Conservation (phyloP, 2,113 vertebrate species). For the Ochotona princeps region DNA sequence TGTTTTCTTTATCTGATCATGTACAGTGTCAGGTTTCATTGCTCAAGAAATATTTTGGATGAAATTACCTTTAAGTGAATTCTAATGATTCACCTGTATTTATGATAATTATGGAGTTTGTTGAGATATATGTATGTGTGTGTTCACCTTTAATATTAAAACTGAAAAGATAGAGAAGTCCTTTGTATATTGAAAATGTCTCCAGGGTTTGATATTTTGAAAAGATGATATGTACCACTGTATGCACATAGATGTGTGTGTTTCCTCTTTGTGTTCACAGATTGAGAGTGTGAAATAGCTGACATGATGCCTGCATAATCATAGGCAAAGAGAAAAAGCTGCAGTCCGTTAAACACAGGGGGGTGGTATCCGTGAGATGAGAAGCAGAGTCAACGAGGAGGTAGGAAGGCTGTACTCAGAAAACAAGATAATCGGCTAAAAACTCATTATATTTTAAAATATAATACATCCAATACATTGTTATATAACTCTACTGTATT, state of each 20-base stretch:
- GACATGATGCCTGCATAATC: background rate
- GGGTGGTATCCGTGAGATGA: background rate
- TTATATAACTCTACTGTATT: conserved; percentile 64
- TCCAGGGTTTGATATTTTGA: background rate
- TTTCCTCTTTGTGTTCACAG: background rate
- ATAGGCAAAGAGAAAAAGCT: background rate
- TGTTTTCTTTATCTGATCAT: background rate
- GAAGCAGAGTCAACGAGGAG: background rate
- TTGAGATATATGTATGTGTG: background rate
- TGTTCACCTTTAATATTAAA: background rate
- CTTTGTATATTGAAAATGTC: background rate
- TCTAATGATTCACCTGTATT: background rate
- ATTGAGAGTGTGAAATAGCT: background rate
- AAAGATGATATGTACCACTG: background rate
- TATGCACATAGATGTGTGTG: background rate
- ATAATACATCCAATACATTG: conserved; percentile 13
- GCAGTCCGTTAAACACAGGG: background rate
- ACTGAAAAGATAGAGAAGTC: conserved; percentile 8
- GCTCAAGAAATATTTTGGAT: conserved; percentile 13
- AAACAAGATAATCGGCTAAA: conserved; percentile 17
- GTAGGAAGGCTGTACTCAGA: background rate
- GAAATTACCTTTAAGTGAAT: background rate
- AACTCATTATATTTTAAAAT: conserved; percentile 27
- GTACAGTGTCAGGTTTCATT: background rate
- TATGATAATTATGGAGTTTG: background rate